phyloP scores from a whole-genome alignment of 2,113 vertebrate species.

The Pristiophorus japonicus region DNA sequence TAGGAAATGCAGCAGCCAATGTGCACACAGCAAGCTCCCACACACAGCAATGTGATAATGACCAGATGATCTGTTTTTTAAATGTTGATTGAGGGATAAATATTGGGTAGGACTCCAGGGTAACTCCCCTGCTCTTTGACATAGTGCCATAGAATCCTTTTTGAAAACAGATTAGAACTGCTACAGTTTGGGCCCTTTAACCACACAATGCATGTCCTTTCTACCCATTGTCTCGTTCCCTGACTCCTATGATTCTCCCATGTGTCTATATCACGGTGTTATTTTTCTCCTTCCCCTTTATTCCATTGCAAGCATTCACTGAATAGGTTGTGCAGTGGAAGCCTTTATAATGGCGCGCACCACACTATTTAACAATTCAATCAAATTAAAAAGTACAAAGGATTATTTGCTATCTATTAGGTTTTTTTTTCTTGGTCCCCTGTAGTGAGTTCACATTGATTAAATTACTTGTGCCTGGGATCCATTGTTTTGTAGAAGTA shows the following conservation, averaged over 20 bases:
- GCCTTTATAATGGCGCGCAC: not conserved
- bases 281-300: not conserved
- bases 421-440: too few relatives aligned
- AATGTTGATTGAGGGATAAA: too few relatives aligned
- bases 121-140: too few relatives aligned
- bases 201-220: not conserved
- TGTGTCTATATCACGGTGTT: not conserved
- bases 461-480: too few relatives aligned
- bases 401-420: not conserved
- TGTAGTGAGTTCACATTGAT: too few relatives aligned
- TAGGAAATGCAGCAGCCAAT: too few relatives aligned
- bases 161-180: not conserved
- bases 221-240: not conserved
- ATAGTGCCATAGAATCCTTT: not conserved
- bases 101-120: too few relatives aligned
- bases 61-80: too few relatives aligned
- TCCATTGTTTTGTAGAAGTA: not conserved
- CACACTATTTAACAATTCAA: too few relatives aligned
- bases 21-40: too few relatives aligned
- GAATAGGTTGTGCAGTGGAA: not conserved
- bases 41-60: too few relatives aligned
- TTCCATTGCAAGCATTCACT: not conserved
- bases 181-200: not conserved
- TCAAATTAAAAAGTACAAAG: too few relatives aligned
- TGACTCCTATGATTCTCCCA: not conserved